Evolutionary conservation across 1,140 invertebrate species (phyloP).

Genomic region (Brachionus koreanus): DNA sequence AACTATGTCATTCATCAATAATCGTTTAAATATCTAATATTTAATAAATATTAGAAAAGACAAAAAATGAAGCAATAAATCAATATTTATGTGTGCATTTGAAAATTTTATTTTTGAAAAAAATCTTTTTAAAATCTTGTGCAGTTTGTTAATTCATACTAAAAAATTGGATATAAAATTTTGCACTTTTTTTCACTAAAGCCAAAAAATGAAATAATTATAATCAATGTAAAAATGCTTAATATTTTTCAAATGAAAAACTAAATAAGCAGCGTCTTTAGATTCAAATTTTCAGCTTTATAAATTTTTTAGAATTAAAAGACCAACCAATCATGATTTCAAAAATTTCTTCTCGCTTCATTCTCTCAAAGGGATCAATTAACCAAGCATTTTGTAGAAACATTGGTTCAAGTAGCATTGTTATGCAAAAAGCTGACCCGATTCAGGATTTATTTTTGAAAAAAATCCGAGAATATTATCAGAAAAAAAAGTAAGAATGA

Average conservation of each 20-base stretch:
- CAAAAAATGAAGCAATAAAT: too few species aligned
- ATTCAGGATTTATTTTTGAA: conserved; percentile 39
- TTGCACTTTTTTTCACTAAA: not conserved
- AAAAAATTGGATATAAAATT: not conserved
- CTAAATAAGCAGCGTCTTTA: not conserved
- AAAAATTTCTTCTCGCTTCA: not conserved
- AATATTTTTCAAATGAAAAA: not conserved
- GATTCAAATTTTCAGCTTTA: not conserved
- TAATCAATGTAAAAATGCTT: not conserved
- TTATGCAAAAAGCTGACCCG: conserved; percentile 34
- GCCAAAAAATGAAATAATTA: not conserved
- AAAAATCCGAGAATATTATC: conserved; percentile 33
- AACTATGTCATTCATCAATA: too few species aligned
- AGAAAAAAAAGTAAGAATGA: conserved; percentile 20
- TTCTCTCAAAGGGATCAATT: not conserved
- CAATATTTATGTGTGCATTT: too few species aligned
- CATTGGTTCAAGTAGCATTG: not conserved
- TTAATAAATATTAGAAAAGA: too few species aligned
- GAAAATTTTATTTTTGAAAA: too few species aligned
- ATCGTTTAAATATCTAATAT: too few species aligned
- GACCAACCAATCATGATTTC: conserved; percentile 11
- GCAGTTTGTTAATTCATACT: not conserved
- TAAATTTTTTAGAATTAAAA: not conserved
- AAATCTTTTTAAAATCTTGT: not conserved
- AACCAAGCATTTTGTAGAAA: not conserved